phyloP scores from a whole-genome alignment of 1,140 invertebrate genomes.

The Bombus confusus region DNA sequence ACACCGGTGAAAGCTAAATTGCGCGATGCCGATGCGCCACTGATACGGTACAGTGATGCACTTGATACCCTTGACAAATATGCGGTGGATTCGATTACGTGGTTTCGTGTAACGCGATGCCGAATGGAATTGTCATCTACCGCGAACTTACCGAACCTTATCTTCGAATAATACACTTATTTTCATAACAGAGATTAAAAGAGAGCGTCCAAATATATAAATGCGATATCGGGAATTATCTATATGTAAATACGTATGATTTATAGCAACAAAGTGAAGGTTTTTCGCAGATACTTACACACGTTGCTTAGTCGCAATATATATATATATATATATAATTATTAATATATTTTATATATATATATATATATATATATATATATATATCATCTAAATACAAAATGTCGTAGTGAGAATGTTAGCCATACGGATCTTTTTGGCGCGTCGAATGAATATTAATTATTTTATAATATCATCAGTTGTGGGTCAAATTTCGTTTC shows the following conservation, averaged over 20 bases:
- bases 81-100: neutral
- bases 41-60: too few relatives aligned
- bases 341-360: too few relatives aligned
- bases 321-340: too few relatives aligned
- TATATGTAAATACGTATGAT: neutral
- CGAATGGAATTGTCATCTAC: neutral
- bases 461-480: too few relatives aligned
- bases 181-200: neutral
- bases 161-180: neutral
- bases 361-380: too few relatives aligned
- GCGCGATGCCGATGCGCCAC: neutral
- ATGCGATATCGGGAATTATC: neutral
- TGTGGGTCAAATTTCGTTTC: too few relatives aligned
- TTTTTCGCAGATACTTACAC: neutral
- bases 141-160: neutral
- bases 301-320: neutral
- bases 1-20: neutral
- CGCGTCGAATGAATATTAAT: too few relatives aligned
- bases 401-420: too few relatives aligned
- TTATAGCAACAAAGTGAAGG: neutral
- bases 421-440: too few relatives aligned
- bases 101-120: neutral
- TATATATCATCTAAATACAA: too few relatives aligned
- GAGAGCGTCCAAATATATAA: neutral
- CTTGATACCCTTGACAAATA: too few relatives aligned